These are phyloP conservation scores for Planococcus citri DNA, from an alignment of 1,140 invertebrate species.

Conservation along the genomic window DNA sequence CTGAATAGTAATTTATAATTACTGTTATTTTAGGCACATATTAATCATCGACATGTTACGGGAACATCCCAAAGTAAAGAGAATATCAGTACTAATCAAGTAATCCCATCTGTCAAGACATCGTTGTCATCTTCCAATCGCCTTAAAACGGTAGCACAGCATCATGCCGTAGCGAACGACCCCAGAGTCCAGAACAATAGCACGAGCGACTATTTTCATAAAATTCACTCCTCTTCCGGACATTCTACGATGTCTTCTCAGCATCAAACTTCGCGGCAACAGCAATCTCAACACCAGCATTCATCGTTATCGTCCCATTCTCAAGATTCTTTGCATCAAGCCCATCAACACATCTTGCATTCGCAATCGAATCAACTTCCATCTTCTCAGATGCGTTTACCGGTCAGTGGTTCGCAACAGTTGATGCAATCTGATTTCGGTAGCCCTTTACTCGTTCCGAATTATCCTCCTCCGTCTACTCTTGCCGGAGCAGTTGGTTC, in stretches of 20 bases:
- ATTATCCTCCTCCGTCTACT: background rate
- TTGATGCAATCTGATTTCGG: background rate
- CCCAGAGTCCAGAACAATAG: constrained; percentile 18
- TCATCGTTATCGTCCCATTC: background rate
- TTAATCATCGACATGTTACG: constrained; percentile 80
- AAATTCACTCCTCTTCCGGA: background rate
- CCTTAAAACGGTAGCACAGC: constrained; percentile 19
- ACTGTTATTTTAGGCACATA: constrained; percentile 76
- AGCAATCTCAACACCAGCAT: background rate
- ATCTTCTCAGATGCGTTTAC: background rate
- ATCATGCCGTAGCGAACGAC: constrained; percentile 22
- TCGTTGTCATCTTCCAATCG: constrained; percentile 1
- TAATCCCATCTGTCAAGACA: background rate
- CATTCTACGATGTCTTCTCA: background rate
- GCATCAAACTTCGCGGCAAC: background rate
- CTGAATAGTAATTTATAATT: too few relatives aligned
- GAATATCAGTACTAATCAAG: constrained; percentile 12
- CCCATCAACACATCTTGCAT: background rate
- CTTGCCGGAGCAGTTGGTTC: background rate
- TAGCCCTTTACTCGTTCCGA: background rate
- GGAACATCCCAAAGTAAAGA: constrained; percentile 11
- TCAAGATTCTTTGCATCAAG: background rate
- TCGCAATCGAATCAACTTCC: background rate
- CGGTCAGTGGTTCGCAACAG: background rate
- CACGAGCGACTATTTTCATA: constrained; percentile 11